phyloP scores from a whole-genome alignment of 92 coral and sea anemone genomes.

The Paragorgia papillata region DNA sequence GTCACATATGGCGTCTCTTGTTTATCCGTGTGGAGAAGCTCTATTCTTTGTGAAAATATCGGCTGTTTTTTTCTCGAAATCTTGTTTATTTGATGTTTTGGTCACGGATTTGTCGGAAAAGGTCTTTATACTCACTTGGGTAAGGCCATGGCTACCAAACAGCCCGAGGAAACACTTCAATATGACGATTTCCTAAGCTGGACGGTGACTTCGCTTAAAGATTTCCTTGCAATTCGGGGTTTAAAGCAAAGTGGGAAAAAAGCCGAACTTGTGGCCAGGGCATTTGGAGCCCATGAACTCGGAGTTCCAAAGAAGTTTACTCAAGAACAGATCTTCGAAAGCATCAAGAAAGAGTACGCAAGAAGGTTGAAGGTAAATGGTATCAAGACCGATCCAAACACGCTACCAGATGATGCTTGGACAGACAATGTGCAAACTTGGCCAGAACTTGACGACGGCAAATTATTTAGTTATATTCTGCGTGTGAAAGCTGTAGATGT shows the following conservation, averaged over 20 bases:
- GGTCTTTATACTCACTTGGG: no score
- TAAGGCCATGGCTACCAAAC: constrained; percentile 3
- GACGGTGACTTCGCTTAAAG: constrained; percentile 55
- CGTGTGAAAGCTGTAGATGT: constrained; percentile 64
- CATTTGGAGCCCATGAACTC: constrained; percentile 58
- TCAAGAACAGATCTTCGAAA: constrained; percentile 51
- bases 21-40: no score
- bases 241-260: constrained; percentile 53
- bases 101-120: no score
- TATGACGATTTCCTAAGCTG: constrained; percentile 51
- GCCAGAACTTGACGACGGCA: constrained; percentile 49
- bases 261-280: constrained; percentile 47
- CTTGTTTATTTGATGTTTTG: no score
- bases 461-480: constrained; percentile 52
- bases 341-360: constrained; percentile 38
- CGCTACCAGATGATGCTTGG: constrained; percentile 5
- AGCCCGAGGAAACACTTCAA: constrained; percentile 30
- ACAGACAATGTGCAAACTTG: constrained; percentile 13
- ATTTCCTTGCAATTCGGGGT: constrained; percentile 53
- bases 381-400: constrained; percentile 51
- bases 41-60: no score
- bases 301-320: constrained; percentile 38
- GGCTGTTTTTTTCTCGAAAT: no score
- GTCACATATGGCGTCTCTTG: no score
- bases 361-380: constrained; percentile 37